A percentile compares a stretch with the other conserved stretches of the same genome.
These are phyloP conservation scores for Ailurus styani DNA, from an alignment of 2,113 vertebrate genomes.

Conservation along the genomic window DNA sequence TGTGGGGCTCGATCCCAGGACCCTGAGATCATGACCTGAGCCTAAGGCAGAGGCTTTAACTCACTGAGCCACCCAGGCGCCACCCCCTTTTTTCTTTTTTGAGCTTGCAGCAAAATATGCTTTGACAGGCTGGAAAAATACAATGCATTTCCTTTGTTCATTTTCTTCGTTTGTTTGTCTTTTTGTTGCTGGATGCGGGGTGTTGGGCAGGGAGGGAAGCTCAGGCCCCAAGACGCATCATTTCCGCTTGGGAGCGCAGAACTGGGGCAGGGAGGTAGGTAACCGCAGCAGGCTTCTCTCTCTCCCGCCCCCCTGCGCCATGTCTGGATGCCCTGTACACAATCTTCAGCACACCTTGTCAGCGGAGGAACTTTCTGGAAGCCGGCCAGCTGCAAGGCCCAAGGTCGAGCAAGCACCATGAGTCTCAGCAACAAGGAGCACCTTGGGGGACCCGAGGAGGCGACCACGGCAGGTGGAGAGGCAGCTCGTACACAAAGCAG, in stretches of 20 bases:
- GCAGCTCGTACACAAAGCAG: constrained; percentile 38
- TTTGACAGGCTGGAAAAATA: constrained; percentile 75
- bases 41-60: too few relatives aligned
- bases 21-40: too few relatives aligned
- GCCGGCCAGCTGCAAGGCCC: background rate
- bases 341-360: constrained; percentile 58
- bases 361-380: constrained; percentile 67
- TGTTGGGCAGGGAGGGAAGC: background rate
- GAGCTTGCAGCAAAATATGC: constrained; percentile 52
- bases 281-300: background rate
- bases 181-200: background rate
- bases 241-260: constrained; percentile 6
- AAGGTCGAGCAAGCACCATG: constrained; percentile 67
- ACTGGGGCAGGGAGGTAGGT: background rate
- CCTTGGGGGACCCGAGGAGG: constrained; percentile 63
- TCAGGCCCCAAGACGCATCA: background rate
- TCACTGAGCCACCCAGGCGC: too few relatives aligned
- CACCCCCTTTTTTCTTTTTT: constrained; percentile 69
- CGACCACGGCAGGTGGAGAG: constrained; percentile 66
- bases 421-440: constrained; percentile 59
- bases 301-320: background rate
- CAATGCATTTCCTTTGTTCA: constrained; percentile 64
- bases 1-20: too few relatives aligned
- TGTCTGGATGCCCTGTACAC: constrained; percentile 36
- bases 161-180: background rate